Conservation (phyloP, 1,140 invertebrate species). For the Heliconius eleuchia region DNA sequence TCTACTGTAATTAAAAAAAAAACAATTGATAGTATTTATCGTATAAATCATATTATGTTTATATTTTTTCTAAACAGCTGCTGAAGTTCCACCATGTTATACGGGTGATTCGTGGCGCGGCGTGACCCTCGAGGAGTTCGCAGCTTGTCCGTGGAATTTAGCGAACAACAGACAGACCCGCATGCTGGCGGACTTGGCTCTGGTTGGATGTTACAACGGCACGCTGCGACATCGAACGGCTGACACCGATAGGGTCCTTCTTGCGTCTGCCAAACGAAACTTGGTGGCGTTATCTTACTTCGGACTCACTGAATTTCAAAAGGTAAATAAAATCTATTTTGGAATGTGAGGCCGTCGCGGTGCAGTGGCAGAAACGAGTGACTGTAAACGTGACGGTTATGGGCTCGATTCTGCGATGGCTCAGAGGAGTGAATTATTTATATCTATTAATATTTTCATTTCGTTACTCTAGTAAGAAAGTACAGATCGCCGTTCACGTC, state of each 20-base stretch:
- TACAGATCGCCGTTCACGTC: too few relatives aligned
- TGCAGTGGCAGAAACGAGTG: too few relatives aligned
- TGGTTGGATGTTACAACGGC: conserved; percentile 97
- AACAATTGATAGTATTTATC: too few relatives aligned
- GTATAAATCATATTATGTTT: not conserved
- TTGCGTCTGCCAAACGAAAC: conserved; percentile 97
- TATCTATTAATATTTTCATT: too few relatives aligned
- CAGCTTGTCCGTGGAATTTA: conserved; percentile 94
- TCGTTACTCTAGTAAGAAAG: too few relatives aligned
- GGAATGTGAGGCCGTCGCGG: too few relatives aligned
- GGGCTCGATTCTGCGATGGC: too few relatives aligned
- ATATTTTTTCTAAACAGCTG: conserved; percentile 62
- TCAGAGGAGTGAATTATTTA: too few relatives aligned
- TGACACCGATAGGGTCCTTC: conserved; percentile 94
- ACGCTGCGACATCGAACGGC: conserved; percentile 89
- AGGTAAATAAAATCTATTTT: conserved; percentile 78
- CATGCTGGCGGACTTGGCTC: conserved; percentile 97
- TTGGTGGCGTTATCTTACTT: conserved; percentile 97
- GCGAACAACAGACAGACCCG: conserved; percentile 98
- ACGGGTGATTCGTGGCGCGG: conserved; percentile 84
- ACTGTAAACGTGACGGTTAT: too few relatives aligned
- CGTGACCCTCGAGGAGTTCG: conserved; percentile 91
- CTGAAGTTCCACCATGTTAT: conserved; percentile 91
- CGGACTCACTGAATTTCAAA: conserved; percentile 97
- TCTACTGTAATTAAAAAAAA: too few relatives aligned